These are phyloP conservation scores for Cyanoramphus novaezelandiae DNA, from an alignment of 2,113 vertebrate species.

Conservation along the genomic window DNA sequence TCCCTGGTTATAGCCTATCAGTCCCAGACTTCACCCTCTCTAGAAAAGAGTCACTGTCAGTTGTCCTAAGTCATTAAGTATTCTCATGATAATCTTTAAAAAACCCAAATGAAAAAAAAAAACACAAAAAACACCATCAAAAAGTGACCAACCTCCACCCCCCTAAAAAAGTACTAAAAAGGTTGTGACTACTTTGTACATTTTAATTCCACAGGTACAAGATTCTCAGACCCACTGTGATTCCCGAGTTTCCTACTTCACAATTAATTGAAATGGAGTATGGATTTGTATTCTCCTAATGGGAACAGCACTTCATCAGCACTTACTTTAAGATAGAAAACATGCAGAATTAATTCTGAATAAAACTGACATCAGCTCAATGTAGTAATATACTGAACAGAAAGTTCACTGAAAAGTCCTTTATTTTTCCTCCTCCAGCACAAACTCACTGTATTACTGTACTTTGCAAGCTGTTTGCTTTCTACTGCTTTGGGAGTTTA, in stretches of 20 bases:
- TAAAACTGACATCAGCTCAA: neutral
- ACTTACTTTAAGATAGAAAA: neutral
- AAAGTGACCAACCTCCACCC: neutral
- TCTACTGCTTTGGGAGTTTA: neutral
- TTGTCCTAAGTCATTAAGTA: neutral
- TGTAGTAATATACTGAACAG: neutral
- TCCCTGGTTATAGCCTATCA: neutral
- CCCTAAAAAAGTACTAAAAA: neutral
- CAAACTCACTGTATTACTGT: neutral
- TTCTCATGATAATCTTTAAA: neutral
- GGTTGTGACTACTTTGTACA: neutral
- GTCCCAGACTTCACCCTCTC: neutral
- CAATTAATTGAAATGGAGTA: neutral
- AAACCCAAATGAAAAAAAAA: neutral
- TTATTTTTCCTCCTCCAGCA: rapidly evolving
- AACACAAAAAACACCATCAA: neutral
- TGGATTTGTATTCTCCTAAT: neutral
- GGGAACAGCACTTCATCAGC: neutral
- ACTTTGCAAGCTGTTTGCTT: neutral
- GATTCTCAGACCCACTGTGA: neutral
- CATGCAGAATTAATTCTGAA: neutral
- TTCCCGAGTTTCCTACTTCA: neutral
- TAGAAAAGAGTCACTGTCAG: neutral
- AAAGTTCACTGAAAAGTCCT: neutral
- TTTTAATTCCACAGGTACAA: neutral